Evolutionary conservation across 2,797 vertebrate genomes (phyloP).

Genomic region (Salmo trutta): DNA sequence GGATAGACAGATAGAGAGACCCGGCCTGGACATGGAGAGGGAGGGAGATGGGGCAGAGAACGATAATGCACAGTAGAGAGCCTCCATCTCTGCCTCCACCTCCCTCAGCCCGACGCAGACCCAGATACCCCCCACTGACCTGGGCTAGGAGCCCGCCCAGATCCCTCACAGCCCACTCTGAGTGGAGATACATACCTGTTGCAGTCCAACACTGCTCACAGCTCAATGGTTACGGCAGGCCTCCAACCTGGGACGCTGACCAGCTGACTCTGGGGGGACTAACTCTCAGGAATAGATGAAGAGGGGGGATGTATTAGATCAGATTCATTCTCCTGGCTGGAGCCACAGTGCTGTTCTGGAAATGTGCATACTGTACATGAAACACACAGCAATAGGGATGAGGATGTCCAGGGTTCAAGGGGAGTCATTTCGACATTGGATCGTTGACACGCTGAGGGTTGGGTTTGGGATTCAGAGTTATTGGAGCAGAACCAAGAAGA

Average conservation of each 20-base stretch:
- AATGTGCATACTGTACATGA: not conserved
- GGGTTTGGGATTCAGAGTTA: not conserved
- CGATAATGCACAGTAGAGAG: not conserved
- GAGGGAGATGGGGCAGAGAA: conserved; percentile 16
- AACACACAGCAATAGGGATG: not conserved
- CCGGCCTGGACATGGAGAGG: not conserved
- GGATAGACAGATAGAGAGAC: conserved; percentile 71
- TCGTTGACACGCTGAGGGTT: not conserved
- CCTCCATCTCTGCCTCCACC: not conserved
- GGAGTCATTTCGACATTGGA: conserved; percentile 1
- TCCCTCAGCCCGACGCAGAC: not conserved
- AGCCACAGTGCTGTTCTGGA: not conserved
- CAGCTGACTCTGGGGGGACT: not conserved
- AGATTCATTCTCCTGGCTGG: not conserved
- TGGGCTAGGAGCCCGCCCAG: not conserved
- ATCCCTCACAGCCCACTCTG: not conserved
- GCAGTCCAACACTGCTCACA: not conserved
- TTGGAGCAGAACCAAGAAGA: not conserved
- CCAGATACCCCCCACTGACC: too few relatives aligned
- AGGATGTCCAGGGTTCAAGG: not conserved
- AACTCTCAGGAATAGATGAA: not conserved
- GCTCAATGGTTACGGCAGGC: not conserved
- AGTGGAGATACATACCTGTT: too few relatives aligned
- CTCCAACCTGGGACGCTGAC: conserved; percentile 8
- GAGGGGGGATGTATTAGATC: not conserved